These are phyloP conservation scores for Eristalis tenax DNA, from an alignment of 2,888 invertebrate species.

Conservation along the genomic window DNA sequence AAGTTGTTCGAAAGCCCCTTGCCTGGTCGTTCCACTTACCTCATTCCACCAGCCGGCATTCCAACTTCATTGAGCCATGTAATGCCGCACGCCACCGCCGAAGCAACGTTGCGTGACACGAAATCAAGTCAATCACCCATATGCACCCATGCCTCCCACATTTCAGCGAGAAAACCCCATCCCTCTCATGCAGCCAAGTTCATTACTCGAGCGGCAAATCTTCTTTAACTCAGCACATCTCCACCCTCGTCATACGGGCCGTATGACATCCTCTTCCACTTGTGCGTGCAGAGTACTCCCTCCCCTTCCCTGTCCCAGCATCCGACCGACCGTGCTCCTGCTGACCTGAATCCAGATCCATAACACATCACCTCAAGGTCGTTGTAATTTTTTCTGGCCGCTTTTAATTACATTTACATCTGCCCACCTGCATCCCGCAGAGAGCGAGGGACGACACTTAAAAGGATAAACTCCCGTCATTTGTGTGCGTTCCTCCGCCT, in stretches of 20 bases:
- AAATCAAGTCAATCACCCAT: background rate
- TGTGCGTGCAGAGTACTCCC: background rate
- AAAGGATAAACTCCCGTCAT: constrained; percentile 47
- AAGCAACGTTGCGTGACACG: background rate
- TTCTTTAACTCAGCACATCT: background rate
- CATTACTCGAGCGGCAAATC: background rate
- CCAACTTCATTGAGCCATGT: background rate
- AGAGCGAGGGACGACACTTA: constrained; percentile 29
- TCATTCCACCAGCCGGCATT: background rate
- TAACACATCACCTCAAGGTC: constrained; percentile 40
- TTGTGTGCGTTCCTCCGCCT: constrained; percentile 43
- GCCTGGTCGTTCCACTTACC: background rate
- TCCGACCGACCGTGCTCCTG: background rate
- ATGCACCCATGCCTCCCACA: background rate
- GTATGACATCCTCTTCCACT: background rate
- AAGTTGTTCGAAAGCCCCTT: background rate
- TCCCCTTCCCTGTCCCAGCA: background rate
- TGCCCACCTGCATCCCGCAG: constrained; percentile 21
- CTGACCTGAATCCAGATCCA: background rate
- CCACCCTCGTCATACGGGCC: no score
- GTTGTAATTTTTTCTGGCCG: constrained; percentile 28
- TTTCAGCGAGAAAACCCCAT: background rate
- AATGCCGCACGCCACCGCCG: background rate
- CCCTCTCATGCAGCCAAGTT: background rate
- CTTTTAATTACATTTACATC: constrained; percentile 53